Evolutionary conservation across 2,797 vertebrate genomes (phyloP).

Genomic region (Pangasius djambal): DNA sequence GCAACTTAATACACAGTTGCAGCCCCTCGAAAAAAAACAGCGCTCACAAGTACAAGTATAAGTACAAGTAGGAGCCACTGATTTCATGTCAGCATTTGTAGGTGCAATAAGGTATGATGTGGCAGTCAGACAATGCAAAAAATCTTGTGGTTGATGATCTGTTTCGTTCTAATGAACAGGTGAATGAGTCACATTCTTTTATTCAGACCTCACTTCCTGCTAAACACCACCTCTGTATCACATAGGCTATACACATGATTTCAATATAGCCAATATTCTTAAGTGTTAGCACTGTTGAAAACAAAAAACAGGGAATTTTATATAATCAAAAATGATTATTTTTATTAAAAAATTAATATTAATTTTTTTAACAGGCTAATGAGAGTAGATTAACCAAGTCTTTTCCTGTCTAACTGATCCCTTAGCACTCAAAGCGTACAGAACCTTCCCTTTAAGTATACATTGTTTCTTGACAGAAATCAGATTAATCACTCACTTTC

Average conservation of each 20-base stretch:
- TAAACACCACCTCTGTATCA: background rate
- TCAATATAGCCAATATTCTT: background rate
- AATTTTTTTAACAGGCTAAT: background rate
- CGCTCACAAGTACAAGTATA: background rate
- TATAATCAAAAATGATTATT: background rate
- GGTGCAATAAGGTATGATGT: background rate
- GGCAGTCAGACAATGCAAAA: conserved; percentile 11
- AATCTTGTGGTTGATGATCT: conserved; percentile 12
- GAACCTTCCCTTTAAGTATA: background rate
- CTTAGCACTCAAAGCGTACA: background rate
- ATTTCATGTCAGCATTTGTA: background rate
- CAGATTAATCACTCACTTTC: background rate
- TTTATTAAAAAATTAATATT: too few species aligned
- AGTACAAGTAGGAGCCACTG: background rate
- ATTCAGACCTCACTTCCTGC: conserved; percentile 13
- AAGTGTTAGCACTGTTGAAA: background rate
- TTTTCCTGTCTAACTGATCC: background rate
- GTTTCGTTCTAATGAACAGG: conserved; percentile 1
- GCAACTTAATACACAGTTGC: conserved; percentile 26
- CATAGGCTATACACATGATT: background rate
- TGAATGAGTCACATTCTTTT: conserved; percentile 15
- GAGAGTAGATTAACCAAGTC: background rate
- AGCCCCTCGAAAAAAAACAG: conserved; percentile 3
- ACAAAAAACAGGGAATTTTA: background rate
- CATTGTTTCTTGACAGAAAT: background rate